Evolutionary conservation across 2,888 invertebrate species (phyloP).

Genomic region (Sminthurides aquaticus): DNA sequence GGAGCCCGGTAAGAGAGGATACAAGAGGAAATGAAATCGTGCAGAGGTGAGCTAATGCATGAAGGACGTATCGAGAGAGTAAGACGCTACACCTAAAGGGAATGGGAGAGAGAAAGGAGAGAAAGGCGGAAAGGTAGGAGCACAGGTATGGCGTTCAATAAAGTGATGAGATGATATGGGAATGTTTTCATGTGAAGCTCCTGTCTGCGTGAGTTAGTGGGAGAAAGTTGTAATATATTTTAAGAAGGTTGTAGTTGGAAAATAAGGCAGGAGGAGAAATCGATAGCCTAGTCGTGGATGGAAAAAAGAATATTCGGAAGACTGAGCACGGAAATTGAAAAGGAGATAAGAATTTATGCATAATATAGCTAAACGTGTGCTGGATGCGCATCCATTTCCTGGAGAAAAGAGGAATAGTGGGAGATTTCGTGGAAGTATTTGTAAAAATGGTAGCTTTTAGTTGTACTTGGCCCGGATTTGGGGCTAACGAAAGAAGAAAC

Average conservation of each 20-base stretch:
- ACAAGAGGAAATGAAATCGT: neutral
- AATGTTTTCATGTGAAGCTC: neutral
- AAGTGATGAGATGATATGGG: neutral
- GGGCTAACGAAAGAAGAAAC: no score
- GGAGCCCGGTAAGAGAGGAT: neutral
- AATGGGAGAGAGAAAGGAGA: no score
- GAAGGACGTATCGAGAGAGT: no score
- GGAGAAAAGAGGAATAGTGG: no score
- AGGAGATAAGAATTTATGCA: constrained; percentile 6
- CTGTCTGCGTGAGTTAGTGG: neutral
- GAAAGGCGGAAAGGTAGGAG: no score
- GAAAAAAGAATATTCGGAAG: neutral
- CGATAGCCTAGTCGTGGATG: constrained; percentile 1
- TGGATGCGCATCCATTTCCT: no score
- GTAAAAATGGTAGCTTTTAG: no score
- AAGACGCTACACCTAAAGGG: no score
- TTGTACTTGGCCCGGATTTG: no score
- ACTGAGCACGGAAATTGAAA: constrained; percentile 6
- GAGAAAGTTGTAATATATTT: constrained; percentile 1
- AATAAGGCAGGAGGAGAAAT: constrained; percentile 3
- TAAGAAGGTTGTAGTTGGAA: neutral
- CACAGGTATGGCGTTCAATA: no score
- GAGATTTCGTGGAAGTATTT: no score
- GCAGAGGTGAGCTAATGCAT: neutral
- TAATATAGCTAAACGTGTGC: no score